These are phyloP conservation scores for Leuciscus waleckii DNA, from an alignment of 2,797 vertebrate species.

Conservation along the genomic window DNA sequence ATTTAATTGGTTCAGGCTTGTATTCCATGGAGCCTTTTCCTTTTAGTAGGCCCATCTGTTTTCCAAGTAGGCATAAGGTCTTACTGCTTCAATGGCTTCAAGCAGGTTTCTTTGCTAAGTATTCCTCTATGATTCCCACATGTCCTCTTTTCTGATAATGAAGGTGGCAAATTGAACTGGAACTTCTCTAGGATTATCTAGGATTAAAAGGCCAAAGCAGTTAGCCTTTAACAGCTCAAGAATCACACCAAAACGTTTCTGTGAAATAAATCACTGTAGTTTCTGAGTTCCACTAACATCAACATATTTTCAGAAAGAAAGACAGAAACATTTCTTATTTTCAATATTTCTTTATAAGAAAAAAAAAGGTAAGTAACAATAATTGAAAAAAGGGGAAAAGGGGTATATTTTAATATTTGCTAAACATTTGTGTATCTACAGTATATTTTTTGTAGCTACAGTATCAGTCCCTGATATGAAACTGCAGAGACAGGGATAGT, in stretches of 20 bases:
- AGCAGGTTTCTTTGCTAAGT: neutral
- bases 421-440: slow-evolving; percentile 59
- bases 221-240: neutral
- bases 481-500: slow-evolving; percentile 55
- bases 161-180: neutral
- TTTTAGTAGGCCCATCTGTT: slow-evolving; percentile 8
- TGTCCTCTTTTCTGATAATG: slow-evolving; percentile 11
- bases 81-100: neutral
- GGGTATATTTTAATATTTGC: slow-evolving; percentile 48
- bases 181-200: slow-evolving; percentile 27
- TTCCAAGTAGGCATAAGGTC: neutral
- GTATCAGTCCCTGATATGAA: slow-evolving; percentile 61
- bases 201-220: slow-evolving; percentile 11
- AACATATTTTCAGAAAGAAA: slow-evolving; percentile 15
- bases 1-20: neutral
- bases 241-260: neutral
- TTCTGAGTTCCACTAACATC: neutral
- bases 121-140: neutral
- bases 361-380: slow-evolving; percentile 51
- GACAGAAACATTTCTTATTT: slow-evolving; percentile 24
- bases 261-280: neutral
- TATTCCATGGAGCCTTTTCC: neutral
- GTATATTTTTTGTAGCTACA: slow-evolving; percentile 60
- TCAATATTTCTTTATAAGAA: slow-evolving; percentile 47
- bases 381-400: slow-evolving; percentile 48